Conservation (phyloP, 2,113 vertebrate genomes). For the Mirza zaza region DNA sequence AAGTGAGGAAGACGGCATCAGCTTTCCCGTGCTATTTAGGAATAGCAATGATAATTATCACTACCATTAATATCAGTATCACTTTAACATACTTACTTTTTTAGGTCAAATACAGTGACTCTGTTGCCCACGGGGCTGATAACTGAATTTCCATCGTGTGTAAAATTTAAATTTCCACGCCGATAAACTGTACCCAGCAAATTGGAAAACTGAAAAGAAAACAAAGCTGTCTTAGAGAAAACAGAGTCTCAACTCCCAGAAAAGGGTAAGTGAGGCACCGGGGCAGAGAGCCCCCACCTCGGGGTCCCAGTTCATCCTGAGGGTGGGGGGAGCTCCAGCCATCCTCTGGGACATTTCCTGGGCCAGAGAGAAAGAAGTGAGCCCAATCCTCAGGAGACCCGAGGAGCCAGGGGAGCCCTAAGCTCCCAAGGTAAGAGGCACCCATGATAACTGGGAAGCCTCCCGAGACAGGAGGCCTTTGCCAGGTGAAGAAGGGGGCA, state of each 20-base stretch:
- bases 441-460: accelerated
- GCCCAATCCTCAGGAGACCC: neutral
- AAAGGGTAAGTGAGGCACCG: too few species aligned
- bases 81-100: constrained; percentile 87
- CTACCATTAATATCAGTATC: neutral
- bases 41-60: neutral
- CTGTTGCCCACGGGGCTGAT: constrained; percentile 97
- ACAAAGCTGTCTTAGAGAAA: neutral
- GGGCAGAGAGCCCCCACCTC: neutral
- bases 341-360: neutral
- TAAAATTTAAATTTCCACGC: constrained; percentile 93
- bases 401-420: neutral
- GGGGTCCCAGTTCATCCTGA: too few species aligned
- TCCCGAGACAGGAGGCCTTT: neutral
- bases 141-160: constrained; percentile 90
- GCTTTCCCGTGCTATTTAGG: accelerated
- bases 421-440: neutral
- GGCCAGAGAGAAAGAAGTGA: neutral
- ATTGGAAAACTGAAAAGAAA: constrained; percentile 91
- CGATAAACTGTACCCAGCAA: constrained; percentile 95
- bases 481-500: neutral
- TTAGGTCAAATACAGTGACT: constrained; percentile 93
- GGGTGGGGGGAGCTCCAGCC: too few species aligned
- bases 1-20: neutral
- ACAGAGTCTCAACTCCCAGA: neutral